Base-by-base conservation (phyloP, 2,888 invertebrate genomes). In the Eremobia ochroleuca region DNA sequence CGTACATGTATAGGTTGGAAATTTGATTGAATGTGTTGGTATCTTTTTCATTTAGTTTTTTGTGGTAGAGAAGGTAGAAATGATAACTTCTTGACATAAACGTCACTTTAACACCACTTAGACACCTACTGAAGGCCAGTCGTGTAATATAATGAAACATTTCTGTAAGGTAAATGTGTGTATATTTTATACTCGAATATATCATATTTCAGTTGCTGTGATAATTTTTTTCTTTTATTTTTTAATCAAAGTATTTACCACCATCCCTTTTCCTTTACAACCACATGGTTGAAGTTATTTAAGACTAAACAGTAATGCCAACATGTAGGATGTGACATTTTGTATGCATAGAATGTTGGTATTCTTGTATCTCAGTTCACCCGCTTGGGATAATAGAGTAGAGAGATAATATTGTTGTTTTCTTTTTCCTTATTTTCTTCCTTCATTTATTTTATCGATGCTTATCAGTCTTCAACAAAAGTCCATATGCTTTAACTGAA, bases 331-430 rank as follows among this genome's bases (percentile, higher is more conserved):
- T 18, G 18, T 28, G 4, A 52, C 6, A 61, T 43, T 77, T 61
- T 34, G 18, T 78, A 69, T 69, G 61, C 78, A 34, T 34, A 34
- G 69, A 52, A 77, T 69, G 69, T 77, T 77, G 43, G 52, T 78
- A 62, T 4, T 70, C 61, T 21, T 79, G 28, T 11, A 55, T 70
- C 55, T 69, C 40, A 15, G 31, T 52, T 62, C 52, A 69, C 52
- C 25, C 13, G 43, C 43, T 61, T 11, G 28, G 34, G 43, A 31
- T 18, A 70, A 69, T 55, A 31, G 25, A 34, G 11, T 62, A n/a
- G 1, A 52, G 61, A 62, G 49, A 61, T 77, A 69, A 68, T 40
- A 8, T n/a, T 0, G 8, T 49, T 25, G 4, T 59, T 18, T 59
- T 43, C 0, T 18, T 34, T 46, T 25, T 52, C 34, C 25, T 55